phyloP scores from a whole-genome alignment of 2,888 invertebrate species.

The Dermolepida albohirtum region DNA sequence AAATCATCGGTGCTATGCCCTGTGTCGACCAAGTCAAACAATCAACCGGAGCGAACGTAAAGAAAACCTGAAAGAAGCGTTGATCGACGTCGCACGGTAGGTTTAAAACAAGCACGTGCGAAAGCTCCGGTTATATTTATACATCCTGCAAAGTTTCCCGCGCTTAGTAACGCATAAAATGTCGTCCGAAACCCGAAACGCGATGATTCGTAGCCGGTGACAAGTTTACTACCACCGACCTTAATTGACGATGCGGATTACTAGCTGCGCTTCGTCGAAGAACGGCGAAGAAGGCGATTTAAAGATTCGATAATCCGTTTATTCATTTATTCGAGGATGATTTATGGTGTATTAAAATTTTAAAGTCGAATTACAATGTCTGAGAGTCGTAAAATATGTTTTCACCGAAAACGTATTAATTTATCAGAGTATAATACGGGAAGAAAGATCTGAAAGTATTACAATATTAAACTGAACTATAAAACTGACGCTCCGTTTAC shows the following conservation, averaged over 20 bases:
- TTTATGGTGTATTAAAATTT: conserved; percentile 14
- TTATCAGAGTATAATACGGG: no score
- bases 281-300: conserved; percentile 4
- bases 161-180: background rate
- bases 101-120: conserved; percentile 23
- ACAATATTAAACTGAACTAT: no score
- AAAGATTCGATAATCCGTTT: background rate
- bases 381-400: no score
- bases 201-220: conserved; percentile 1
- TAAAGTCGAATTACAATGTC: background rate
- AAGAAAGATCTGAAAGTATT: no score
- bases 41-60: background rate
- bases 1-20: conserved; percentile 5
- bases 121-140: conserved; percentile 32
- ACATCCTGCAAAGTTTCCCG: conserved; percentile 16
- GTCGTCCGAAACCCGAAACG: background rate
- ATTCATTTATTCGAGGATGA: conserved; percentile 22
- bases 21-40: conserved; percentile 2
- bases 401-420: no score
- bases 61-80: conserved; percentile 8
- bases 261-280: conserved; percentile 6
- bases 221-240: conserved; percentile 21
- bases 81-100: background rate
- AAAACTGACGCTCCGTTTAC: no score
- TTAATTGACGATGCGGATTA: conserved; percentile 10